These are phyloP conservation scores for Sinocyclocheilus rhinocerous DNA, from an alignment of 2,113 vertebrate genomes.

Conservation along the genomic window DNA sequence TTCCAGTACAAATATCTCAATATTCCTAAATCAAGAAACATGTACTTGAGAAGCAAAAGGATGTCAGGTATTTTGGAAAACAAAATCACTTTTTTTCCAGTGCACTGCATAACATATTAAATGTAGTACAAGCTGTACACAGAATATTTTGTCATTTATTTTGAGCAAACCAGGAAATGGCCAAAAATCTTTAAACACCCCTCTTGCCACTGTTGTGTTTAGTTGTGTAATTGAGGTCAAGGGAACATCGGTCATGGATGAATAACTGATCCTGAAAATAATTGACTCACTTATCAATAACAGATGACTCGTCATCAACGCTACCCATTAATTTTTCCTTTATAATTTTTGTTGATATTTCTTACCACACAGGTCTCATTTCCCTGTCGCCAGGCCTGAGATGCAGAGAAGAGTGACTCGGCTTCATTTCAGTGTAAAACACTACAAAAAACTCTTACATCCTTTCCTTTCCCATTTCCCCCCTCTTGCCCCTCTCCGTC, in stretches of 20 bases:
- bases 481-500: constrained; percentile 14
- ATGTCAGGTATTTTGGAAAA: neutral
- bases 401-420: neutral
- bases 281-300: constrained; percentile 28
- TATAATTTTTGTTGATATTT: neutral
- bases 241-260: constrained; percentile 26
- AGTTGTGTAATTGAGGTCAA: constrained; percentile 31
- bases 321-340: neutral
- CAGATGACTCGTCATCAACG: neutral
- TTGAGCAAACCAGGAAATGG: neutral
- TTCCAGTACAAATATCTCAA: neutral
- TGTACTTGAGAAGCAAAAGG: neutral
- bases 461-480: constrained; percentile 25
- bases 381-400: neutral
- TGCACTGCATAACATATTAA: neutral
- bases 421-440: constrained; percentile 41
- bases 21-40: neutral
- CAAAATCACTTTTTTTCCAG: neutral
- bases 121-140: neutral
- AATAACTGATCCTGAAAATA: constrained; percentile 32
- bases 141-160: neutral
- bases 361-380: neutral
- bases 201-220: neutral
- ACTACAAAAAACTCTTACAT: constrained; percentile 39
- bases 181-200: neutral